These are phyloP conservation scores for Acropora tenuis DNA, from an alignment of 64 coral and sea anemone species.

Conservation along the genomic window DNA sequence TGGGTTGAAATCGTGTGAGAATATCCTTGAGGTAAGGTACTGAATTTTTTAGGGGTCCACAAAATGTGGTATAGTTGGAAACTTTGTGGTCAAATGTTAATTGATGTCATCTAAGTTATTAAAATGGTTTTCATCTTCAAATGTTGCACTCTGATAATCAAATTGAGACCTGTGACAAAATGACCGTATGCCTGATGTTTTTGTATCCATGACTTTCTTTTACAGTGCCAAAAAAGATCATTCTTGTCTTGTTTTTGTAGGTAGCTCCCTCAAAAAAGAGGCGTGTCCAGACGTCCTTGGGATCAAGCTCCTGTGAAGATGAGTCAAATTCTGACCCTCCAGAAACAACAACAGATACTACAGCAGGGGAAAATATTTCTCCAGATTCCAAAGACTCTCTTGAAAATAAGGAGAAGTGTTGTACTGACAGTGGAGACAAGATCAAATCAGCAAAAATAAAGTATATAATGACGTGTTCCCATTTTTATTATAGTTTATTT, in stretches of 20 bases:
- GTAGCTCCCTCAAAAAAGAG: slow-evolving; percentile 21
- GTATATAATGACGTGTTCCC: neutral
- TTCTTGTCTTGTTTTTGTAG: neutral
- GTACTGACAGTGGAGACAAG: neutral
- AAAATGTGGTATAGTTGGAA: neutral
- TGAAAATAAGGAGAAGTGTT: slow-evolving; percentile 27
- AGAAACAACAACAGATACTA: slow-evolving; percentile 41
- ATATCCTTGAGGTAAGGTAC: too few relatives aligned
- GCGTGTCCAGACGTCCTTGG: slow-evolving; percentile 4
- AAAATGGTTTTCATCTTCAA: too few relatives aligned
- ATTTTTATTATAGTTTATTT: too few relatives aligned
- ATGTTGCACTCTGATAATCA: too few relatives aligned
- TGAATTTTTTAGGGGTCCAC: neutral
- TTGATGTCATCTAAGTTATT: too few relatives aligned
- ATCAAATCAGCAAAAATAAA: slow-evolving; percentile 16
- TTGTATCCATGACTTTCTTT: too few relatives aligned
- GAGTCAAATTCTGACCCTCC: slow-evolving; percentile 1
- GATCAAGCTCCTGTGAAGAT: neutral
- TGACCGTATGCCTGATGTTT: too few relatives aligned
- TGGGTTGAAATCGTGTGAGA: neutral
- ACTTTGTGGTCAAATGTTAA: too few relatives aligned
- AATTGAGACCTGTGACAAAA: too few relatives aligned
- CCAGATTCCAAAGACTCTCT: neutral
- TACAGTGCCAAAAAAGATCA: neutral
- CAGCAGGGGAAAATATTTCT: slow-evolving; percentile 21